Percentiles rank a stretch among this genome's conserved stretches.
Evolutionary conservation across 2,888 invertebrate genomes (phyloP).

Genomic region (Bombyx huttoni): DNA sequence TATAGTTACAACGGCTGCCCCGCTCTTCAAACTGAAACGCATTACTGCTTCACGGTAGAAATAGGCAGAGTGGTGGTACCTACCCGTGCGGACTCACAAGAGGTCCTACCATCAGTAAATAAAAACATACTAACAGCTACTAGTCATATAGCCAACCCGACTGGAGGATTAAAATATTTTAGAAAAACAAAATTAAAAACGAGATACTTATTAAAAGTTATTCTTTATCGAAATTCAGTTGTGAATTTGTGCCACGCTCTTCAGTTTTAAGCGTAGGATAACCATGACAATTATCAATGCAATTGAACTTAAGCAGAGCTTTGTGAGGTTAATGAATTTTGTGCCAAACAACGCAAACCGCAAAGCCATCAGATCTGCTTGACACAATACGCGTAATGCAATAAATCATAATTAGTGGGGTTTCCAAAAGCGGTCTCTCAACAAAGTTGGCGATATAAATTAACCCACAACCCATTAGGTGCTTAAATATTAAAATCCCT

Average conservation of each 20-base stretch:
- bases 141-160: too few relatives aligned
- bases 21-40: too few relatives aligned
- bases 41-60: too few relatives aligned
- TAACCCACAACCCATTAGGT: constrained; percentile 25
- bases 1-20: too few relatives aligned
- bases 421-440: constrained; percentile 12
- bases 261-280: background rate
- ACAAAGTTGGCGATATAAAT: constrained; percentile 34
- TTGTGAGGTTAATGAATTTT: background rate
- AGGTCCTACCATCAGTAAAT: too few relatives aligned
- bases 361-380: background rate
- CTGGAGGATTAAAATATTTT: too few relatives aligned
- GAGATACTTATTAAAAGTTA: too few relatives aligned
- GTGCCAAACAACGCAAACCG: background rate
- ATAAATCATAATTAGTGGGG: constrained; percentile 29
- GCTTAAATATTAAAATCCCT: constrained; percentile 32
- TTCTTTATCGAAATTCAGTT: background rate
- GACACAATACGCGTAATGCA: constrained; percentile 10
- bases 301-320: background rate
- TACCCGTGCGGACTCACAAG: too few relatives aligned
- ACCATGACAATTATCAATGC: too few relatives aligned
- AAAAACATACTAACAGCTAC: too few relatives aligned
- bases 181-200: too few relatives aligned
- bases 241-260: background rate
- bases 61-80: too few relatives aligned